Evolutionary conservation across 2,113 vertebrate genomes (phyloP).

Genomic region (Pluvialis apricaria): DNA sequence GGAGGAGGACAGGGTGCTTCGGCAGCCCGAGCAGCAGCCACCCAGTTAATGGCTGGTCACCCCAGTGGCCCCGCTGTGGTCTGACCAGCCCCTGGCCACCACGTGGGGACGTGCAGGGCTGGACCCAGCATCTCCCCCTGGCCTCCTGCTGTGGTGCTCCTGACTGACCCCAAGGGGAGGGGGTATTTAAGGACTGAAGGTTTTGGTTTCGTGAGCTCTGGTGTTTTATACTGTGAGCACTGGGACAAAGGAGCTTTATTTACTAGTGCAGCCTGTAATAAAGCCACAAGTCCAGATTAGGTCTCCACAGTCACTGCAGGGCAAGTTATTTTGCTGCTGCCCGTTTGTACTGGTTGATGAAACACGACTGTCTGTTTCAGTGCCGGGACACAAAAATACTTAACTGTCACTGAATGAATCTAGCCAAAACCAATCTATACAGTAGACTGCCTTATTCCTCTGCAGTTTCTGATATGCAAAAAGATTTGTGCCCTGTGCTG

Average conservation of each 20-base stretch:
- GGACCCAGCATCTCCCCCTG: not conserved
- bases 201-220: not conserved
- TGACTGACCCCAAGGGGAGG: fast-evolving
- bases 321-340: not conserved
- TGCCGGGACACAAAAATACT: not conserved
- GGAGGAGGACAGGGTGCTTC: not conserved
- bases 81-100: not conserved
- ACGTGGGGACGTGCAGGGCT: fast-evolving
- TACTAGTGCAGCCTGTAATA: not conserved
- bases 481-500: not conserved
- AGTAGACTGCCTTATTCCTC: not conserved
- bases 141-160: too few relatives aligned
- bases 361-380: not conserved
- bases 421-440: not conserved
- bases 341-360: not conserved
- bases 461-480: not conserved
- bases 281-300: not conserved
- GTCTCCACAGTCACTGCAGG: not conserved
- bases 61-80: not conserved
- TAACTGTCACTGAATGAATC: not conserved
- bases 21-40: not conserved
- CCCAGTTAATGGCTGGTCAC: fast-evolving
- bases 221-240: not conserved
- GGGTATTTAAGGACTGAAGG: not conserved
- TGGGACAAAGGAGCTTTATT: not conserved